phyloP scores from a whole-genome alignment of 2,797 vertebrate species.

The Crypturellus tataupa region DNA sequence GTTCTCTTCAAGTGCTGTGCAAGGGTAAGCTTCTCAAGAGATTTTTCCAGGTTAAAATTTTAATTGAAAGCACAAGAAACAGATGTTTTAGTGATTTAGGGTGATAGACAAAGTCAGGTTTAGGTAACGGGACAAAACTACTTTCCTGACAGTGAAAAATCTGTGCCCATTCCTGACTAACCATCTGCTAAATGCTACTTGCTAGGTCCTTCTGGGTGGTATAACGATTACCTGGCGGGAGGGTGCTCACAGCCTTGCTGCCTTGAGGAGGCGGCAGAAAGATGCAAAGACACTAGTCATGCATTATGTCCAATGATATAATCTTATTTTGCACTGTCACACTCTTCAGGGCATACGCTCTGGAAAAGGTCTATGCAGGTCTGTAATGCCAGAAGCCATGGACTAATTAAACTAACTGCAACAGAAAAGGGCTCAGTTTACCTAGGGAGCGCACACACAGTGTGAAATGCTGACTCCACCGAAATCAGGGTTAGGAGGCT shows the following conservation, averaged over 20 bases:
- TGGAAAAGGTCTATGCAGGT: not conserved
- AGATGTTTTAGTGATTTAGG: not conserved
- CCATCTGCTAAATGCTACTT: not conserved
- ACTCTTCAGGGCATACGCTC: not conserved
- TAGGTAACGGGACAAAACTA: not conserved
- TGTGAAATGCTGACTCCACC: not conserved
- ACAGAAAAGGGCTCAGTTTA: not conserved
- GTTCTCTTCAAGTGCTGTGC: not conserved
- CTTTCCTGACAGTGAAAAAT: not conserved
- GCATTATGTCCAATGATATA: not conserved
- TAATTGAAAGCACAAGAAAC: not conserved
- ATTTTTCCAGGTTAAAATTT: not conserved
- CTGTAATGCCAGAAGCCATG: not conserved
- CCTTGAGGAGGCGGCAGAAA: not conserved
- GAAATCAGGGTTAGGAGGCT: not conserved
- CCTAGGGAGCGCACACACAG: not conserved
- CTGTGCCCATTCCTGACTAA: not conserved
- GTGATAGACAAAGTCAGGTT: not conserved
- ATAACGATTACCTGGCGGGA: not conserved
- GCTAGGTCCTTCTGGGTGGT: not conserved
- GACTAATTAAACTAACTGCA: not conserved
- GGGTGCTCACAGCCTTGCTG: rapidly evolving
- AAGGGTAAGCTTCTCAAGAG: not conserved
- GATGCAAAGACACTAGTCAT: not conserved
- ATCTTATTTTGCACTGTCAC: not conserved